A percentile compares a stretch with the other conserved stretches of the same genome.
phyloP scores from a whole-genome alignment of 2,113 vertebrate species.

The Zapus hudsonius region DNA sequence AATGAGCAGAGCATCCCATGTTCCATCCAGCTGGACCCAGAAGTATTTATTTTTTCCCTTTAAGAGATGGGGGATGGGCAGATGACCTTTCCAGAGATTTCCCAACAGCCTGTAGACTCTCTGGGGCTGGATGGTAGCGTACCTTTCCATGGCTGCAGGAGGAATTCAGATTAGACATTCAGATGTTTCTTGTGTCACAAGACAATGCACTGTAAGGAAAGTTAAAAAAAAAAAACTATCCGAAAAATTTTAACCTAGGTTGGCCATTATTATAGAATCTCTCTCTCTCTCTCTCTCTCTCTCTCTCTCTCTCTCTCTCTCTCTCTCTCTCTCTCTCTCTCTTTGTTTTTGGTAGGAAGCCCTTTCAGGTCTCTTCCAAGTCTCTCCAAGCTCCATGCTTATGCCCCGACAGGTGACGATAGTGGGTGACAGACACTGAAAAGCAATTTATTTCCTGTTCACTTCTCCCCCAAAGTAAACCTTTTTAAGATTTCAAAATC shows the following conservation, averaged over 20 bases:
- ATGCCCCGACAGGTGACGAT: not conserved
- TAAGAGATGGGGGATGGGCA: constrained; percentile 5
- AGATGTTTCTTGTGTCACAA: constrained; percentile 48
- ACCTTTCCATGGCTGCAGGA: constrained; percentile 62
- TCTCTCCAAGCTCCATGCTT: not conserved
- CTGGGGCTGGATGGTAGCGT: not conserved
- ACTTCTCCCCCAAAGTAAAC: constrained; percentile 47
- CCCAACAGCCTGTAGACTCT: constrained; percentile 42
- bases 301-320: too few species aligned
- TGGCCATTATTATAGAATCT: constrained; percentile 39
- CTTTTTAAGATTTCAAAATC: constrained; percentile 62
- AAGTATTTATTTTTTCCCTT: not conserved
- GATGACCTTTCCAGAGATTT: constrained; percentile 64
- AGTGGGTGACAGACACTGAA: not conserved
- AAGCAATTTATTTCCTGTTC: not conserved
- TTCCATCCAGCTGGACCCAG: constrained; percentile 32
- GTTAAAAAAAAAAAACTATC: constrained; percentile 49
- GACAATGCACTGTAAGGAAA: constrained; percentile 33
- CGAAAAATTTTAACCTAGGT: not conserved
- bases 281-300: too few species aligned
- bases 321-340: not conserved
- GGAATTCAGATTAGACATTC: constrained; percentile 65
- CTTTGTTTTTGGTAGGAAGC: not conserved
- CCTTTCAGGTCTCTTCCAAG: constrained; percentile 7
- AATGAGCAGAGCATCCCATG: constrained; percentile 26